phyloP scores from a whole-genome alignment of 2,113 vertebrate genomes.

The Ceyx margarethae region DNA sequence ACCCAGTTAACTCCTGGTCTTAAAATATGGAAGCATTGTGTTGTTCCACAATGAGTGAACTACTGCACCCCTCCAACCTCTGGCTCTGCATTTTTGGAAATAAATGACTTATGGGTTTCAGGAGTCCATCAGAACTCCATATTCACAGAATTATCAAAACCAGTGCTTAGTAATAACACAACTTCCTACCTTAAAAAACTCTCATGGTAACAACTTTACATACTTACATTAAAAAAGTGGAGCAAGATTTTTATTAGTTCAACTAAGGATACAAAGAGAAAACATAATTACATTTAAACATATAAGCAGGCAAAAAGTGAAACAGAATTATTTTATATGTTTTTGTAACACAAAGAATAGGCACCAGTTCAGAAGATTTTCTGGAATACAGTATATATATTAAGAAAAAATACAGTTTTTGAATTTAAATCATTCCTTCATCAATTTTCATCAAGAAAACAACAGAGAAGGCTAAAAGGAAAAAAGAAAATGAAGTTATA shows the following conservation, averaged over 20 bases:
- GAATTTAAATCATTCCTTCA: background rate
- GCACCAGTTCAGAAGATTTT: background rate
- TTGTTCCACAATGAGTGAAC: background rate
- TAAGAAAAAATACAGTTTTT: background rate
- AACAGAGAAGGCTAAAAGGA: background rate
- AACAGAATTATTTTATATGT: background rate
- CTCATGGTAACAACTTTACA: background rate
- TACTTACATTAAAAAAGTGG: background rate
- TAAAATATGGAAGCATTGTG: background rate
- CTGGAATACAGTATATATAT: background rate
- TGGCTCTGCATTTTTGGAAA: background rate
- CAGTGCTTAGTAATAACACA: background rate
- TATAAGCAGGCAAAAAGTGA: background rate
- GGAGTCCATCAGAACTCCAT: background rate
- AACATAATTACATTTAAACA: background rate
- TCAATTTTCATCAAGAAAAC: background rate
- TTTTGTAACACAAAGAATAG: background rate
- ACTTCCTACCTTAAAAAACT: background rate
- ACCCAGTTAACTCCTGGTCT: background rate
- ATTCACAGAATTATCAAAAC: background rate
- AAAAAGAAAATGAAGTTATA: background rate
- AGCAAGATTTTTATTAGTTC: background rate
- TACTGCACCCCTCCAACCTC: background rate
- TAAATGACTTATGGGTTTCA: rapidly evolving
- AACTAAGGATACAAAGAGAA: background rate